Percentiles rank a stretch among this genome's conserved stretches.
Evolutionary conservation across 1,140 invertebrate genomes (phyloP).

Genomic region (Coenobita brevimanus): DNA sequence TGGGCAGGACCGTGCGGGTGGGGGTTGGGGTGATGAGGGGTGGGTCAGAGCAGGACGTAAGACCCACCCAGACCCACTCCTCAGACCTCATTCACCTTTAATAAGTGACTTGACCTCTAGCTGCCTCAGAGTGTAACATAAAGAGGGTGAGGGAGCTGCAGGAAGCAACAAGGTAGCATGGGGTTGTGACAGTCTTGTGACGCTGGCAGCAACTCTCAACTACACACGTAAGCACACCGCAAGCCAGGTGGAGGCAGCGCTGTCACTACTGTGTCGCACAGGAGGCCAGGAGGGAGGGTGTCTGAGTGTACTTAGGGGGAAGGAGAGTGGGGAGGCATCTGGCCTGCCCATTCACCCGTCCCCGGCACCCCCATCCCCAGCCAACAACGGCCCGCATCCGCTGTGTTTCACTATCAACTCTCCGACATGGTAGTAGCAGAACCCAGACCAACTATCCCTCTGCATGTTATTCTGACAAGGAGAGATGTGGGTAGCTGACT

Average conservation of each 20-base stretch:
- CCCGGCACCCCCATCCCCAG: conserved; percentile 6
- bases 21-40: conserved; percentile 2
- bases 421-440: conserved; percentile 42
- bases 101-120: conserved; percentile 5
- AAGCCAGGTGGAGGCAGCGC: background rate
- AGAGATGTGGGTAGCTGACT: conserved; percentile 38
- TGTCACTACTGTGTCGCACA: background rate
- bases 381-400: background rate
- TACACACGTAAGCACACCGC: conserved; percentile 8
- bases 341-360: background rate
- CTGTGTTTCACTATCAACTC: conserved; percentile 21
- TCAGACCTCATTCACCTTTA: background rate
- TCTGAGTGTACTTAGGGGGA: background rate
- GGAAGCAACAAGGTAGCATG: conserved; percentile 16
- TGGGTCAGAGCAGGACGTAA: background rate
- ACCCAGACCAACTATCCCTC: conserved; percentile 37
- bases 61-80: background rate
- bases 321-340: conserved; percentile 1
- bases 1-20: background rate
- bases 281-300: background rate
- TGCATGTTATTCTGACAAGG: conserved; percentile 41
- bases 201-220: background rate
- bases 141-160: conserved; percentile 15
- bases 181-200: conserved; percentile 49
- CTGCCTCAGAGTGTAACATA: conserved; percentile 15